These are phyloP conservation scores for Zosterops pallidus DNA, from an alignment of 2,113 vertebrate genomes.

Conservation along the genomic window DNA sequence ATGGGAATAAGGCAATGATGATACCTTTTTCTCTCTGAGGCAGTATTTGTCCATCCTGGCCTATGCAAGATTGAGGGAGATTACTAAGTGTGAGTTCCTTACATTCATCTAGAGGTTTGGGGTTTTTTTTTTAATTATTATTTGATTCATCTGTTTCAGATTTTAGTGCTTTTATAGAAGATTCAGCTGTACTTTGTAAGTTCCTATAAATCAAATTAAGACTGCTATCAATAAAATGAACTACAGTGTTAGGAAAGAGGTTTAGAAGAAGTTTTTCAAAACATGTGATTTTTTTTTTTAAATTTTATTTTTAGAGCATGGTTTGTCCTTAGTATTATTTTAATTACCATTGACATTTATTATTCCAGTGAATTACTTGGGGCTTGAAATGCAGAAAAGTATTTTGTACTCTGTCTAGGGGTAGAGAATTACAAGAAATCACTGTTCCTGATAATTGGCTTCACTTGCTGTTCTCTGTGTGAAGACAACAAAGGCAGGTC, in stretches of 20 bases:
- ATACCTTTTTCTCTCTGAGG: background rate
- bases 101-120: background rate
- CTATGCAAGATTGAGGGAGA: background rate
- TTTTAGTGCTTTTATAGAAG: background rate
- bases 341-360: background rate
- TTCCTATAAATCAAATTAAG: background rate
- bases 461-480: background rate
- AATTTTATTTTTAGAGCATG: background rate
- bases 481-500: background rate
- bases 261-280: background rate
- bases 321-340: background rate
- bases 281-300: background rate
- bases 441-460: background rate
- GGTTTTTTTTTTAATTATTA: background rate
- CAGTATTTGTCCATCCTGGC: background rate
- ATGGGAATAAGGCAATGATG: background rate
- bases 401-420: background rate
- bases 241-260: background rate
- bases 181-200: background rate
- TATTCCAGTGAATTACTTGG: background rate
- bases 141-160: background rate
- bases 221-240: background rate
- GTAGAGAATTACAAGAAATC: background rate
- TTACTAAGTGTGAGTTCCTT: background rate
- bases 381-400: background rate